Evolutionary conservation across 2,797 vertebrate species (phyloP), one percentile per base, ranked within the genome.

Genomic region (Sandelia bainsii): DNA sequence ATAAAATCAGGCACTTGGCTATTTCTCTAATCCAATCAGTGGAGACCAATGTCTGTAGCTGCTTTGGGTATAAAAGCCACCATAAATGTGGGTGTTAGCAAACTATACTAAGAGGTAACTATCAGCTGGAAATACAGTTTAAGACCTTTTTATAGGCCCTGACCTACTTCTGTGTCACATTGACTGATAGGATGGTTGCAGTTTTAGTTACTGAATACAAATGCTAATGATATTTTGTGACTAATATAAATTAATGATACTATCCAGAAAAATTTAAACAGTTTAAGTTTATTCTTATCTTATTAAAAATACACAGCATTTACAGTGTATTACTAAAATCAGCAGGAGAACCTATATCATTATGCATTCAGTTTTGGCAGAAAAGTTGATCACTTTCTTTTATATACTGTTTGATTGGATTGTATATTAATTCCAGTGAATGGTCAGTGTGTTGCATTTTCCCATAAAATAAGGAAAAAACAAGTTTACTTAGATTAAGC

Each of bases 1-100:
- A 67, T 71, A 54, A 75, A 75, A 83, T 72, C 44, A 57, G 25
- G 66, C 56, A 57, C 65, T 78, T 80, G 75, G 69, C 63, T 75
- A n/a, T 23, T 48, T 78, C 25, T 73, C 49, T 73, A 70, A 75
- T 81, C 74, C 82, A 62, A 77, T 40, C 70, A 76, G 72, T 84
- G 75, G 79, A 85, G 79, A 79, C 68, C 80, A 84, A 85, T 71
- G 76, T 87, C 69, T 83, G 71, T 19, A 69, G 72, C 62, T 79
- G 76, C 73, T 89, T 56, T 77, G 54, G 61, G 75, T 37, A 17
- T 52, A 71, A 69, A 71, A 70, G 44, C 82, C 79, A 74, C 77
- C 82, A 75, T 63, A 82, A 80, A 23, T 53, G 54, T 72, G 67
- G 71, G 62, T 69, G 78, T 76, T 25, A 64, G 71, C 79, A 80